Base-by-base conservation (phyloP, 1,140 invertebrate genomes). In the Leptonema lineaticorne region DNA sequence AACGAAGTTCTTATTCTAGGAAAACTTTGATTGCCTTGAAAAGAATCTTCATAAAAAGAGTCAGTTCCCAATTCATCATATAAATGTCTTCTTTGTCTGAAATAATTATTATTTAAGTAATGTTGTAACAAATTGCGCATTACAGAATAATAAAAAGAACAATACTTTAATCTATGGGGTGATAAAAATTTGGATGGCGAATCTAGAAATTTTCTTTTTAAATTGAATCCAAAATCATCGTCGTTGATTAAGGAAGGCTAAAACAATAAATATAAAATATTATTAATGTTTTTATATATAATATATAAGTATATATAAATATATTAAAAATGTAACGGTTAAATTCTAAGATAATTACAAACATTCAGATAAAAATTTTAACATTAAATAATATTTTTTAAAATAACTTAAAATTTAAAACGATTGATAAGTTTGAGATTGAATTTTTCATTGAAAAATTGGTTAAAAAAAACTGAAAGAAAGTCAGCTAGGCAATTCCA, bases 21-120 rank as follows among this genome's bases (percentile, higher is more conserved):
- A 72, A 81, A 82, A 67, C 80, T 82, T 63, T 82, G 80, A 71
- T 82, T 82, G 7, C 75, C 76, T 68, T 81, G 79, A 76, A 82
- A 83, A 37, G 80, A 82, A 69, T 75, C 77, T 64, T 80, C 63
- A 46, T 56, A 50, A 29, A 82, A 81, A 30, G 80, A 81, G 68
- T 75, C 77, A 67, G 79, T 48, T 41, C 53, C 30, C 41, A 24
- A 58, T 20, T 37, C 65, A 69, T 58, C 37, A 26, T 59, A 26
- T 9, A 63, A 45, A 9, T 63, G 50, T 66, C 46, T 69, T 56
- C 65, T 50, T 22, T 63, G 48, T 16, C 71, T 73, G 33, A 24
- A 45, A 27, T 33, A 37, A 30, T 59, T 37, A 48, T 24, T 46
- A 28, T 29, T 33, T 60, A 33, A 60, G 16, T 4, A 30, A 5